Percentiles rank a stretch among this genome's conserved stretches.
These are phyloP conservation scores for Eupeodes luniger DNA, from an alignment of 2,888 invertebrate genomes.

Conservation along the genomic window DNA sequence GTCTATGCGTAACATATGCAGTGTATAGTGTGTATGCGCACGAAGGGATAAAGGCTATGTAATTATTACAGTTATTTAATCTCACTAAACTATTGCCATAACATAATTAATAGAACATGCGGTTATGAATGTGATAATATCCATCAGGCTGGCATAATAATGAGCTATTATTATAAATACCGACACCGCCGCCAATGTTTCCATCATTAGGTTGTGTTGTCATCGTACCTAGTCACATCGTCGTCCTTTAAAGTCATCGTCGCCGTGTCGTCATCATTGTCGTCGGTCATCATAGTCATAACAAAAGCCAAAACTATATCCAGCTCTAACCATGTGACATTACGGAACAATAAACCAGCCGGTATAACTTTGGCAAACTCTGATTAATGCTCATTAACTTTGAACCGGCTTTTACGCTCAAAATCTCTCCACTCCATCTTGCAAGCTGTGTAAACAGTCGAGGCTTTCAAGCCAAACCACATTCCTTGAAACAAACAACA, in stretches of 20 bases:
- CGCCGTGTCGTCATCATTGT: background rate
- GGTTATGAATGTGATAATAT: constrained; percentile 67
- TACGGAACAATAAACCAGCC: constrained; percentile 15
- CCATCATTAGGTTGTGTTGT: background rate
- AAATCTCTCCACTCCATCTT: constrained; percentile 29
- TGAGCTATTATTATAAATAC: constrained; percentile 57
- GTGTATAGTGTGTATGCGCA: background rate
- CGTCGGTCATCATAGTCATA: background rate
- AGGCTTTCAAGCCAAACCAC: constrained; percentile 36
- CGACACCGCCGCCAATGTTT: constrained; percentile 14
- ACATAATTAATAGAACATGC: constrained; percentile 71
- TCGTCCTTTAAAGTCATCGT: too few species aligned
- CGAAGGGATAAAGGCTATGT: constrained; percentile 55
- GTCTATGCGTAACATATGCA: background rate
- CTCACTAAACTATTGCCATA: constrained; percentile 72
- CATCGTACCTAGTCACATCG: too few species aligned
- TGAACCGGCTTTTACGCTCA: constrained; percentile 51
- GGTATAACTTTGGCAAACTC: constrained; percentile 64
- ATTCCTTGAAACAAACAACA: constrained; percentile 40
- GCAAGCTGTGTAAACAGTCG: constrained; percentile 12
- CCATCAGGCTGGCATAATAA: constrained; percentile 67
- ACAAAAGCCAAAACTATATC: too few species aligned
- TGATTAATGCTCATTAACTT: constrained; percentile 72
- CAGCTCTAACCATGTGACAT: background rate
- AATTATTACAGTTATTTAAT: constrained; percentile 72